Evolutionary conservation across 2,888 invertebrate genomes (phyloP).

Genomic region (Selenia dentaria): DNA sequence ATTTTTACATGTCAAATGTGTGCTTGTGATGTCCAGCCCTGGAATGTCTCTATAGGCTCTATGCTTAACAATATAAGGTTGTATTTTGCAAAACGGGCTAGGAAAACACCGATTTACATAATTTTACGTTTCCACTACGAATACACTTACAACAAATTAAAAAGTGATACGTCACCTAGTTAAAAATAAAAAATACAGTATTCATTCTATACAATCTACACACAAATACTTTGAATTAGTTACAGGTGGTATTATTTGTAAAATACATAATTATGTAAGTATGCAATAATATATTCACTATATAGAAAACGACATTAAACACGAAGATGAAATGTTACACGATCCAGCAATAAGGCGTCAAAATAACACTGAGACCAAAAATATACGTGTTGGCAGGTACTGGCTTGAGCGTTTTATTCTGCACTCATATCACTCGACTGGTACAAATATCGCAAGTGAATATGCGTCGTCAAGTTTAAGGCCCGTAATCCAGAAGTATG

Average conservation of each 20-base stretch:
- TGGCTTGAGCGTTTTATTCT: constrained; percentile 8
- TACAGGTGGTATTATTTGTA: constrained; percentile 1
- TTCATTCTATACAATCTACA: not conserved
- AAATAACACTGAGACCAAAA: constrained; percentile 12
- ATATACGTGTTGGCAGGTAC: constrained; percentile 1
- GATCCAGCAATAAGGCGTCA: not conserved
- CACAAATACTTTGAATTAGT: not conserved
- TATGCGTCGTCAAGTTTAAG: too few species aligned
- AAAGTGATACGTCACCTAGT: too few species aligned
- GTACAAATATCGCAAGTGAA: not conserved
- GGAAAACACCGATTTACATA: not conserved
- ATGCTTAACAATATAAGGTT: not conserved
- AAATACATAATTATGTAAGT: not conserved
- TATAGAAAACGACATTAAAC: constrained; percentile 3
- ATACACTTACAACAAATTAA: too few species aligned
- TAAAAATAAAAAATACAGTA: not conserved
- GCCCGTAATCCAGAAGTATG: too few species aligned
- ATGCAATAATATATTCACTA: too few species aligned
- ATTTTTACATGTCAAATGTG: not conserved
- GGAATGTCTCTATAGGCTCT: constrained; percentile 14
- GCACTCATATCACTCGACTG: not conserved
- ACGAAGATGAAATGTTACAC: constrained; percentile 8
- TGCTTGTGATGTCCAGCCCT: constrained; percentile 16
- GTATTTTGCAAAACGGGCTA: not conserved
- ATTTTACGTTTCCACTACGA: not conserved